Conservation (phyloP, 2,113 vertebrate species). For the Phrynocephalus versicolor region DNA sequence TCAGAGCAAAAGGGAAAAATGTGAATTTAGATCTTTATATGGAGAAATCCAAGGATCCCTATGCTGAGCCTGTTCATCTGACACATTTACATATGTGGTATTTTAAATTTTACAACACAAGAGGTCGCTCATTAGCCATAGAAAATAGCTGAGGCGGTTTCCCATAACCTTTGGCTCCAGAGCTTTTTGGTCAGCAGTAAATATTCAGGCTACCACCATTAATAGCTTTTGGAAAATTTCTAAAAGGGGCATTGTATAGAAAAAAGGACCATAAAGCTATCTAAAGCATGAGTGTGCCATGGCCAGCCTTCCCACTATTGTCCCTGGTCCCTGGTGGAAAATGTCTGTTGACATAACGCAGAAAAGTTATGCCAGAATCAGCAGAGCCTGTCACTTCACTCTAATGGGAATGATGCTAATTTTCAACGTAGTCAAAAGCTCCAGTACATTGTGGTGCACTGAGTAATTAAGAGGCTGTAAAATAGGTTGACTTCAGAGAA, state of each 20-base stretch:
- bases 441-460: too few species aligned
- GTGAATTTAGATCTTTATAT: background rate
- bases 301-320: too few species aligned
- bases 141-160: background rate
- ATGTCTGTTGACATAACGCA: too few species aligned
- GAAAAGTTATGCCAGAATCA: too few species aligned
- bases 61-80: background rate
- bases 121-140: constrained; percentile 66
- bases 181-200: too few species aligned
- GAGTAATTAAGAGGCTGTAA: background rate
- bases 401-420: too few species aligned
- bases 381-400: too few species aligned
- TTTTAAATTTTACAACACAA: constrained; percentile 51
- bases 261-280: background rate
- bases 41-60: background rate
- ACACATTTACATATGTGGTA: background rate
- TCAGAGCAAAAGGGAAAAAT: background rate
- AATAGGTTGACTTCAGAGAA: background rate
- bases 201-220: too few species aligned
- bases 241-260: background rate
- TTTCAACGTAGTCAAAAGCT: too few species aligned
- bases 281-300: too few species aligned
- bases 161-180: too few species aligned
- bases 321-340: too few species aligned
- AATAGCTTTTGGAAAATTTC: background rate